Evolutionary conservation across 2,888 invertebrate species (phyloP).

Genomic region (Thereva unica): DNA sequence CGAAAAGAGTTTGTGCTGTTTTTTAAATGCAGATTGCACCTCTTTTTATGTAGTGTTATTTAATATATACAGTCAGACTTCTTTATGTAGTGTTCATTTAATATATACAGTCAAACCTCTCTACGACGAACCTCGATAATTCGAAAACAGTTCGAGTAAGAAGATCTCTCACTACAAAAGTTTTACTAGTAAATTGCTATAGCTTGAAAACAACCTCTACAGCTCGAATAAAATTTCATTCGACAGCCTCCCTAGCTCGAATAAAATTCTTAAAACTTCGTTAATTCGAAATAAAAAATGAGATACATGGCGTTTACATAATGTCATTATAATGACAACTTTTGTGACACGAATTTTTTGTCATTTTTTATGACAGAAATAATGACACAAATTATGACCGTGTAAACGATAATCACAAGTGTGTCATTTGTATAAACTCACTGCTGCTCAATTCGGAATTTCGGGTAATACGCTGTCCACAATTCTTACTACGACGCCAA

Average conservation of each 20-base stretch:
- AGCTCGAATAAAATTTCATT: slow-evolving; percentile 1
- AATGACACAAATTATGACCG: too few species aligned
- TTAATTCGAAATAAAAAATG: background rate
- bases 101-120: background rate
- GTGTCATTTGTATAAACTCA: background rate
- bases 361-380: too few species aligned
- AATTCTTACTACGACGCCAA: slow-evolving; percentile 2
- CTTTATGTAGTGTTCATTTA: too few species aligned
- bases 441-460: slow-evolving; percentile 5
- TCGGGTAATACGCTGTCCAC: slow-evolving; percentile 3
- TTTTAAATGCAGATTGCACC: too few species aligned
- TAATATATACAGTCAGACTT: background rate
- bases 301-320: background rate
- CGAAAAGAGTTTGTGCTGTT: too few species aligned
- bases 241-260: slow-evolving; percentile 1
- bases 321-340: background rate
- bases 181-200: slow-evolving; percentile 3
- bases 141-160: slow-evolving; percentile 8
- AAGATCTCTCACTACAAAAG: background rate
- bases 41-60: too few species aligned
- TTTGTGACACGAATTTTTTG: background rate
- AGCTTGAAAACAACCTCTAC: slow-evolving; percentile 1
- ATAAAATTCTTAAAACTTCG: background rate
- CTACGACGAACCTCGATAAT: too few species aligned
- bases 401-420: background rate